Conservation (phyloP, 1,140 invertebrate species). For the Ganaspis sp. region DNA sequence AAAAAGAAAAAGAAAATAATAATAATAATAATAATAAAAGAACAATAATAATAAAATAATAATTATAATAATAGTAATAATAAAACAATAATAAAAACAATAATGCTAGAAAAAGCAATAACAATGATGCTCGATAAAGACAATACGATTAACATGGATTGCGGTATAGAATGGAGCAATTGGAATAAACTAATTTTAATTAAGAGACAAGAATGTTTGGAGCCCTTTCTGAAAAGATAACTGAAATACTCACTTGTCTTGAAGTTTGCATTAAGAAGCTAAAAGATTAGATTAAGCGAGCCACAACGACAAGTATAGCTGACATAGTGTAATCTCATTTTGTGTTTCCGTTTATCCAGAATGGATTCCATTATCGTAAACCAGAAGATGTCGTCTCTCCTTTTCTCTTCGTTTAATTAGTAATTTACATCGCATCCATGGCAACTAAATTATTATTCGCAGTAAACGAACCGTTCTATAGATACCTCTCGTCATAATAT, state of each 20-base stretch:
- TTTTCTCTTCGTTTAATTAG: not conserved
- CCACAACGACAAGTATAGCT: not conserved
- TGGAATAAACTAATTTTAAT: not conserved
- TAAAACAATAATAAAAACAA: too few species aligned
- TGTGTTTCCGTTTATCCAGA: conserved; percentile 1
- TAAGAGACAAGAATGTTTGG: too few species aligned
- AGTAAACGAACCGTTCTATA: not conserved
- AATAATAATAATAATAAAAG: too few species aligned
- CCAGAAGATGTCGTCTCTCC: not conserved
- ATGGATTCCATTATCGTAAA: conserved; percentile 14
- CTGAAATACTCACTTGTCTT: not conserved
- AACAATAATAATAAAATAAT: too few species aligned
- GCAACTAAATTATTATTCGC: not conserved
- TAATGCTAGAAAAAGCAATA: too few species aligned
- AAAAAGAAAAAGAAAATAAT: too few species aligned
- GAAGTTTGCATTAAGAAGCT: not conserved
- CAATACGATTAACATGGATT: too few species aligned
- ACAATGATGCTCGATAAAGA: too few species aligned
- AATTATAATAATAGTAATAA: too few species aligned
- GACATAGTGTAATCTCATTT: conserved; percentile 18
- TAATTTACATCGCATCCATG: not conserved
- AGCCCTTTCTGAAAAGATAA: not conserved
- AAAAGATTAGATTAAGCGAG: not conserved
- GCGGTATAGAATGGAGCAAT: too few species aligned
- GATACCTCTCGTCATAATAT: too few species aligned